Evolutionary conservation across 2,888 invertebrate genomes (phyloP).

Genomic region (Dasysyrphus tricinctus): DNA sequence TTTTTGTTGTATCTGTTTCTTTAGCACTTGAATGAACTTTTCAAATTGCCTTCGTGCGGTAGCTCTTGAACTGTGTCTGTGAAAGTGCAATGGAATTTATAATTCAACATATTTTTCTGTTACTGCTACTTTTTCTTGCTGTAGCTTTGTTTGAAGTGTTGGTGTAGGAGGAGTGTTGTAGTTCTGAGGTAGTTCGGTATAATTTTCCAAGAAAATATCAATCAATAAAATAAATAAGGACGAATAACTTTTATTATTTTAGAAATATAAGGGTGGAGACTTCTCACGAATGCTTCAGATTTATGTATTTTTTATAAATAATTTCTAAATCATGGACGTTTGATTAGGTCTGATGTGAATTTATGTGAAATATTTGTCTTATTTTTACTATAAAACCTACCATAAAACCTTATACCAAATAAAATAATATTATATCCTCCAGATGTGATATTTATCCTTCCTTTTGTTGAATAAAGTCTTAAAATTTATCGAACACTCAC

Average conservation of each 20-base stretch:
- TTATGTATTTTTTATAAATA: background rate
- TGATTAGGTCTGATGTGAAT: background rate
- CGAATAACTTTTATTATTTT: background rate
- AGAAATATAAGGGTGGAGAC: background rate
- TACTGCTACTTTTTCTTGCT: background rate
- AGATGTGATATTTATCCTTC: background rate
- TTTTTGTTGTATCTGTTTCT: background rate
- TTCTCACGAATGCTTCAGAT: background rate
- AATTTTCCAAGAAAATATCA: background rate
- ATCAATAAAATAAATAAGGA: constrained; percentile 1
- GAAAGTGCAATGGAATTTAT: constrained; percentile 7
- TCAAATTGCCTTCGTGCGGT: constrained; percentile 11
- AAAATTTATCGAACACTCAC: background rate
- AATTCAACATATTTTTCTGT: background rate
- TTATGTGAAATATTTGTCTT: background rate
- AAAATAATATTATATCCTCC: background rate
- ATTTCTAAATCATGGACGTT: background rate
- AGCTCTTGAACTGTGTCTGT: background rate
- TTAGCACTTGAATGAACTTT: constrained; percentile 22
- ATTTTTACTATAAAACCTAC: background rate
- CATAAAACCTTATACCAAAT: background rate
- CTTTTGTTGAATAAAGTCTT: background rate
- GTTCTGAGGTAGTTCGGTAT: background rate
- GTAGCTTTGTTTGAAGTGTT: too few species aligned
- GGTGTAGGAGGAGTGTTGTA: background rate